Evolutionary conservation across 2,888 invertebrate species (phyloP), one percentile per base, ranked within the genome.

Genomic region (Neoscelio sp.): DNA sequence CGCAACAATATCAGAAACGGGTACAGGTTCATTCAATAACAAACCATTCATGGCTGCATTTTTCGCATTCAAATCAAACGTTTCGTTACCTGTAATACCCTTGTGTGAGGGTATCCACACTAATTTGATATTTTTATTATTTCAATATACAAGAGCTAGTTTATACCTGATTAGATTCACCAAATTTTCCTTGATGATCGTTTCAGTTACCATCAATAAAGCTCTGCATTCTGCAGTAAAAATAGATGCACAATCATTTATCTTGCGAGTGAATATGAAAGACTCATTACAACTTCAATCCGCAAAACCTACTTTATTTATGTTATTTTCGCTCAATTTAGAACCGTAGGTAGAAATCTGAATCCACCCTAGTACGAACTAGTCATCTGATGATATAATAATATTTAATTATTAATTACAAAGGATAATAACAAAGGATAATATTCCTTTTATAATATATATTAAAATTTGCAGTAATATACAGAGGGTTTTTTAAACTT

Each of bases 221-320:
- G 26, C 28, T 15, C 6, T 23, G n/a, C 48, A 28, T 23, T 56
- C 38, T 4, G 56, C 56, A 1, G 56, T 20, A 23, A 56, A 56
- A 18, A 56, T 35, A 20, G 38, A 40, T 0, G 56, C 13, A 4
- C 0, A 33, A 18, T 54, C 33, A 17, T 17, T 26, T 3, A 35
- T n/a, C 18, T 35, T 50, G 10, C 2, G 18, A 5, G 7, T 10
- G 13, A 2, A 23, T n/a, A 7, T 46, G n/a, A 20, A 46, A 6
- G 12, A 5, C 6, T 46, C 26, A 12, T 23, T 15, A 17, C 1
- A 5, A 17, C 40, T 40, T 15, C 40, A 40, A 5, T 2, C 40
- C 1, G 40, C 40, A 40, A 40, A 40, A 17, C 40, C 40, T 7
- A 40, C 6, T 13, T 12, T 5, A 15, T 13, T 28, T 2, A 26